phyloP scores from a whole-genome alignment of 2,797 vertebrate genomes.

The Gymnothorax reevesii region DNA sequence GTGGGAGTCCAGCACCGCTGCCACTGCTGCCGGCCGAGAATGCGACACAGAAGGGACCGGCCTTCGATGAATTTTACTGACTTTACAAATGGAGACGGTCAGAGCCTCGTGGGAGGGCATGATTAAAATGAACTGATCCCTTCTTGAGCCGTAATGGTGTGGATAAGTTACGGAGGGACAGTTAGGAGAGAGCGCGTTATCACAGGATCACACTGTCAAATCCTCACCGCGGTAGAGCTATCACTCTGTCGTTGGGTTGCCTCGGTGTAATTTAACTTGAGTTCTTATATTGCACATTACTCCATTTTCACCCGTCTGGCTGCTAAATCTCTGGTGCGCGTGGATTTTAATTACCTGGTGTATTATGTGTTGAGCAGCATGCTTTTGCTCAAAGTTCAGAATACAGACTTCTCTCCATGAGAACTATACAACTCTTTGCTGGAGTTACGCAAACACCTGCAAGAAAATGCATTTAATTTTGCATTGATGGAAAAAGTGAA shows the following conservation, averaged over 20 bases:
- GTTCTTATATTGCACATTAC: background rate
- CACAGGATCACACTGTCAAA: background rate
- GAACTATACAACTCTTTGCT: slow-evolving; percentile 46
- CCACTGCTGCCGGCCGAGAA: no score
- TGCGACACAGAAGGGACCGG: background rate
- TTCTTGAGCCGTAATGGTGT: background rate
- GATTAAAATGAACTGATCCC: background rate
- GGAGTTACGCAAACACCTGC: background rate
- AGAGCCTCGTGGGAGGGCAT: background rate
- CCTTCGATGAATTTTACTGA: background rate
- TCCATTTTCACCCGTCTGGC: slow-evolving; percentile 12
- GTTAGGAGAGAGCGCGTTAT: background rate
- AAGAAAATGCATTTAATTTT: background rate
- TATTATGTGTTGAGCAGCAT: slow-evolving; percentile 69
- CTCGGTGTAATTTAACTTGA: background rate
- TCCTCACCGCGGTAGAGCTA: background rate
- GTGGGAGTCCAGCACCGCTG: background rate
- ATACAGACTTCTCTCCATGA: slow-evolving; percentile 62
- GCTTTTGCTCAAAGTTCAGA: slow-evolving; percentile 70
- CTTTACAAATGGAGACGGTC: background rate
- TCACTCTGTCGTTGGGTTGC: background rate
- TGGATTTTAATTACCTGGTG: slow-evolving; percentile 52
- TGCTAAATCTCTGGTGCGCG: slow-evolving; percentile 26
- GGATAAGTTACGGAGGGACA: background rate
- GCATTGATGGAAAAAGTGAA: background rate